These are phyloP conservation scores for Mastomys natalensis DNA, from an alignment of 2,113 vertebrate genomes.

Conservation along the genomic window DNA sequence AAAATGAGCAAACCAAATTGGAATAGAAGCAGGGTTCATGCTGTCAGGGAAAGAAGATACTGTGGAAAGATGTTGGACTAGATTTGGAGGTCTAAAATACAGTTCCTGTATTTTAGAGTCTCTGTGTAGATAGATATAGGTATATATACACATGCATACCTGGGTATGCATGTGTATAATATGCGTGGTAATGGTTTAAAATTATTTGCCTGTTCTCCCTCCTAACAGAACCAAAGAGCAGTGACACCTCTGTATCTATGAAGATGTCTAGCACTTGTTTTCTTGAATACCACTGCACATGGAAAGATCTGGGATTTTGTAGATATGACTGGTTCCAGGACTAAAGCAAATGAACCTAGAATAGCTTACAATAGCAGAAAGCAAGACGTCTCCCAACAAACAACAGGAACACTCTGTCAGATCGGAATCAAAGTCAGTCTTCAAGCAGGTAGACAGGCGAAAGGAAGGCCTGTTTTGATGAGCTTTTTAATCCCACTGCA, in stretches of 20 bases:
- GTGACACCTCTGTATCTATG: neutral
- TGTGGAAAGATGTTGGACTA: neutral
- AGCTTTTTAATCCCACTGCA: constrained; percentile 62
- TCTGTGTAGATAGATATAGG: neutral
- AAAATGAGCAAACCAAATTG: neutral
- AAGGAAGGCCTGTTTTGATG: constrained; percentile 68
- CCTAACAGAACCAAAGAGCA: neutral
- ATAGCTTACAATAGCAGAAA: neutral
- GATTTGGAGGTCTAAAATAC: neutral
- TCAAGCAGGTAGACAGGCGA: constrained; percentile 18
- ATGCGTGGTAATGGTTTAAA: neutral
- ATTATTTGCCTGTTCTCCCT: neutral
- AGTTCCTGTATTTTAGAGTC: neutral
- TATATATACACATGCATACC: neutral
- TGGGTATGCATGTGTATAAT: neutral
- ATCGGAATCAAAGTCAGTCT: constrained; percentile 42
- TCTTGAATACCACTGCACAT: neutral
- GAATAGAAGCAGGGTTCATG: neutral
- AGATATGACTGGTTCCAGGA: neutral
- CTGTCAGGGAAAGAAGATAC: neutral
- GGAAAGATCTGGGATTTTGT: neutral
- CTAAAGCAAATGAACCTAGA: neutral
- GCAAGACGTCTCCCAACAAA: neutral
- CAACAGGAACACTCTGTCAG: constrained; percentile 2
- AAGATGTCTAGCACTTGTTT: neutral